Evolutionary conservation across 92 coral and sea anemone genomes (phyloP).

Genomic region (Pocillopora meandrina): DNA sequence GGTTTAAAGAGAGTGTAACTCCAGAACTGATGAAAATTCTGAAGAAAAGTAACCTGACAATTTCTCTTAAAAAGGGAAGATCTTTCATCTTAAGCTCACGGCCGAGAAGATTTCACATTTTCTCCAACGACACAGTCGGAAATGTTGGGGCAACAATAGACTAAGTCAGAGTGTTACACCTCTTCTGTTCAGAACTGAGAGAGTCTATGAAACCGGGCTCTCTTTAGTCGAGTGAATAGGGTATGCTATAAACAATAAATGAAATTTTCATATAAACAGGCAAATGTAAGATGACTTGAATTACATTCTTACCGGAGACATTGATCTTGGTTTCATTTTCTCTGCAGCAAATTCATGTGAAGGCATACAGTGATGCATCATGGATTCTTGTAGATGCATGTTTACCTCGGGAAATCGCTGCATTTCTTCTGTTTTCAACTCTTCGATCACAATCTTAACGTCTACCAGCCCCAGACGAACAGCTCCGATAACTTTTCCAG

Average conservation of each 20-base stretch:
- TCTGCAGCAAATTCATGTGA: slow-evolving; percentile 12
- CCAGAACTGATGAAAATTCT: no score
- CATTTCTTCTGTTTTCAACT: slow-evolving; percentile 25
- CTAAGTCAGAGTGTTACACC: no score
- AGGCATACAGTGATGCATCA: background rate
- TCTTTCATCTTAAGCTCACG: no score
- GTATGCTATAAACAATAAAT: background rate
- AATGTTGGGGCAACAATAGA: no score
- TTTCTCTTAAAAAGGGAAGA: no score
- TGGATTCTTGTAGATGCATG: background rate
- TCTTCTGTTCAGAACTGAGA: no score
- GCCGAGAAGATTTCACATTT: no score
- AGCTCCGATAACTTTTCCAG: slow-evolving; percentile 52
- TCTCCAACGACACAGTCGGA: no score
- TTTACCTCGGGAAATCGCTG: slow-evolving; percentile 2
- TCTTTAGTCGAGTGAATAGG: no score
- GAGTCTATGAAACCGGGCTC: no score
- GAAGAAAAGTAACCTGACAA: no score
- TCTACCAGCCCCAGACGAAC: slow-evolving; percentile 64
- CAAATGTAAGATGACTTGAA: background rate
- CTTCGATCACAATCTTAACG: slow-evolving; percentile 8
- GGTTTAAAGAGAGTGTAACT: no score
- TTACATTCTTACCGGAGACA: background rate
- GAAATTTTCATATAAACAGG: background rate
- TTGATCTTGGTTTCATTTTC: slow-evolving; percentile 19